These are phyloP conservation scores for Lophochroa leadbeateri DNA, from an alignment of 2,113 vertebrate genomes.

Conservation along the genomic window DNA sequence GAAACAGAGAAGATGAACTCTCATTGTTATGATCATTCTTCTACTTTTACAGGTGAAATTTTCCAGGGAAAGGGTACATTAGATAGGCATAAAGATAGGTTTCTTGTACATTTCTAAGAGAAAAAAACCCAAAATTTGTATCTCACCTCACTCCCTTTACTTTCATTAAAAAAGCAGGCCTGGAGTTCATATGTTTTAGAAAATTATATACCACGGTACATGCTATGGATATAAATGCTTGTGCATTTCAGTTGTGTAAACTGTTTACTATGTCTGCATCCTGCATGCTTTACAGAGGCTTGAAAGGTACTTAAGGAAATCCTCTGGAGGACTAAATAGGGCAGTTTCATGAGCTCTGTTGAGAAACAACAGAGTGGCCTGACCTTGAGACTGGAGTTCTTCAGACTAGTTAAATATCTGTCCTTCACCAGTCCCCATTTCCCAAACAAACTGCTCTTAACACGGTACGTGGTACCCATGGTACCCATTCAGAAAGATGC, in stretches of 20 bases:
- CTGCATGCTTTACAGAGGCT: not conserved
- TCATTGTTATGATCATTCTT: not conserved
- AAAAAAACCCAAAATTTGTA: not conserved
- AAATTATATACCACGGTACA: not conserved
- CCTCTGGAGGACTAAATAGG: not conserved
- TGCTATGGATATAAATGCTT: not conserved
- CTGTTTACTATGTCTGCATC: not conserved
- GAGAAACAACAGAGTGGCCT: not conserved
- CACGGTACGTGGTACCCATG: not conserved
- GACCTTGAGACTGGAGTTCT: not conserved
- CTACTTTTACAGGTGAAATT: not conserved
- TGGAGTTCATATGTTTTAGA: not conserved
- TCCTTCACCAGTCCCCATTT: not conserved
- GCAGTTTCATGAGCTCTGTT: not conserved
- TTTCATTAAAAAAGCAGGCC: not conserved
- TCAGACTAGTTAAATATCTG: not conserved
- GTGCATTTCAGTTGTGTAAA: not conserved
- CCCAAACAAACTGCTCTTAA: not conserved
- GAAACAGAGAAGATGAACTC: not conserved
- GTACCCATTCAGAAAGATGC: not conserved
- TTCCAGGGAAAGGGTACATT: not conserved
- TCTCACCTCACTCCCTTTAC: not conserved
- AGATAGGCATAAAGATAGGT: not conserved
- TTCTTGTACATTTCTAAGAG: not conserved
- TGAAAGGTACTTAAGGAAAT: not conserved